Conservation (phyloP, 2,113 vertebrate genomes). For the Rhea pennata region DNA sequence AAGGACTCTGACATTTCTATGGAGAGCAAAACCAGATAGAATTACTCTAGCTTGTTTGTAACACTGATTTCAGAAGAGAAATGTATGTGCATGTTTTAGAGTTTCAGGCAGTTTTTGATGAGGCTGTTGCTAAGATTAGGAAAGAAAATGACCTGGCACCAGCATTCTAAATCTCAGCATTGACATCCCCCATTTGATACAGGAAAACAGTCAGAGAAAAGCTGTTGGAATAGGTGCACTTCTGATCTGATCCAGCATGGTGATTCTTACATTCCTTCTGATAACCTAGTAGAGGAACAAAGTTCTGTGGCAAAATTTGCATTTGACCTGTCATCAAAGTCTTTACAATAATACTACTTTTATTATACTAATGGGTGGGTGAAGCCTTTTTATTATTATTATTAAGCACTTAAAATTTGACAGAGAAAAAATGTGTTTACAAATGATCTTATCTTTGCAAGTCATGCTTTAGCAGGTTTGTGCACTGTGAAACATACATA, state of each 20-base stretch:
- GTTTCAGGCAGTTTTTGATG: not conserved
- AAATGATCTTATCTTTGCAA: not conserved
- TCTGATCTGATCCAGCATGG: not conserved
- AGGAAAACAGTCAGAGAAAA: not conserved
- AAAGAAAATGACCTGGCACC: not conserved
- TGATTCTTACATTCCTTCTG: not conserved
- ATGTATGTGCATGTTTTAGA: not conserved
- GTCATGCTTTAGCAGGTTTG: not conserved
- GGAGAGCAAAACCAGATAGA: not conserved
- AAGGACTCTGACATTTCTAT: not conserved
- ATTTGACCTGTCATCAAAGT: not conserved
- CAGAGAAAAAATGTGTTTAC: not conserved
- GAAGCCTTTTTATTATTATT: not conserved
- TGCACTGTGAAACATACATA: not conserved
- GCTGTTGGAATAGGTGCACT: not conserved
- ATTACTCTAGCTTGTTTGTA: not conserved
- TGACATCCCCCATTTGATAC: not conserved
- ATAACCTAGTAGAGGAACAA: not conserved
- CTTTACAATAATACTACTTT: not conserved
- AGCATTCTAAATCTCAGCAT: not conserved
- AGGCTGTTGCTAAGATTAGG: not conserved
- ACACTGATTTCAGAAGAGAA: not conserved
- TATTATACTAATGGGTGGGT: not conserved
- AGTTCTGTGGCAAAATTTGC: not conserved
- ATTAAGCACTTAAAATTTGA: not conserved